phyloP scores from a whole-genome alignment of 1,140 invertebrate genomes.

The Eumaeus atala region DNA sequence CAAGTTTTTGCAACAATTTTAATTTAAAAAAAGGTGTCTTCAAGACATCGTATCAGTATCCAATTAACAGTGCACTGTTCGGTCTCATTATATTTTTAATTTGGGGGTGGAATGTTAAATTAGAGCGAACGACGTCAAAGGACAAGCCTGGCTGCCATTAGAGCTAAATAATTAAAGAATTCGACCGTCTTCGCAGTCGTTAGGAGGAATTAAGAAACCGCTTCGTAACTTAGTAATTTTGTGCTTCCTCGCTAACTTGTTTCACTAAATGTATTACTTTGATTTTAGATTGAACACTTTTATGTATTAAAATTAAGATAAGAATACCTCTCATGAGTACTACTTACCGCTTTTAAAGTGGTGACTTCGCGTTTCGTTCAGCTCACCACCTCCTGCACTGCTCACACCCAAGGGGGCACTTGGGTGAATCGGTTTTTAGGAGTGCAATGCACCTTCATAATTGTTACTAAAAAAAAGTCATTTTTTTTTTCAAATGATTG shows the following conservation, averaged over 20 bases:
- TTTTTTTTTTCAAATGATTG: no score
- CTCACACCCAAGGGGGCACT: no score
- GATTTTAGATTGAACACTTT: neutral
- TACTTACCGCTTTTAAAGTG: no score
- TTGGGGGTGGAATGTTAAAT: slow-evolving; percentile 70
- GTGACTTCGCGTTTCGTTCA: no score
- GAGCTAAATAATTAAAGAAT: slow-evolving; percentile 74
- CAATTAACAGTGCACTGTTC: slow-evolving; percentile 67
- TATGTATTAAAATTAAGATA: neutral
- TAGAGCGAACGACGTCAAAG: slow-evolving; percentile 69
- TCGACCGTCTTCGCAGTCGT: slow-evolving; percentile 65
- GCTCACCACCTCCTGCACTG: no score
- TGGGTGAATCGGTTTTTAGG: no score
- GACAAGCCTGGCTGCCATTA: slow-evolving; percentile 63
- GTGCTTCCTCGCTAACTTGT: slow-evolving; percentile 37
- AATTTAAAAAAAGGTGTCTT: slow-evolving; percentile 26
- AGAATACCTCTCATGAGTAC: no score
- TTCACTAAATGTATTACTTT: neutral
- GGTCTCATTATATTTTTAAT: slow-evolving; percentile 74
- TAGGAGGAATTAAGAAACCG: slow-evolving; percentile 64
- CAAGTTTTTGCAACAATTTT: slow-evolving; percentile 29
- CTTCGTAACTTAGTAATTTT: slow-evolving; percentile 53
- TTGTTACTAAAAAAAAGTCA: no score
- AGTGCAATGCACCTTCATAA: no score
- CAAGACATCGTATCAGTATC: slow-evolving; percentile 63